Conservation (phyloP, 2,113 vertebrate genomes). For the Cichladusa arquata region DNA sequence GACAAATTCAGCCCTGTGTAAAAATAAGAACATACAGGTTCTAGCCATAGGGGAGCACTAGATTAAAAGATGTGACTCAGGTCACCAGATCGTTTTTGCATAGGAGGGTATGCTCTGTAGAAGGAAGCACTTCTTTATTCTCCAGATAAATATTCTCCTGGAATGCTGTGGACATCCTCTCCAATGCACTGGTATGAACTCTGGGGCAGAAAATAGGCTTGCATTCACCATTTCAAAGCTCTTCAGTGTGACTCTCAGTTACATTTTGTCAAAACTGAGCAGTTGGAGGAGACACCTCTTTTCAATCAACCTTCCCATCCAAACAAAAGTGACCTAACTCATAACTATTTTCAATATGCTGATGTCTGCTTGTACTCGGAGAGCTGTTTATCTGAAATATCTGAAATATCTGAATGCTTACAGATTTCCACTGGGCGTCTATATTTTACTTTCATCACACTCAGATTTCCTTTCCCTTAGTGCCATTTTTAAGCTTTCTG, state of each 20-base stretch:
- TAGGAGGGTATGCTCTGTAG: background rate
- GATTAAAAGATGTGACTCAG: background rate
- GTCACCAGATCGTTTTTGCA: background rate
- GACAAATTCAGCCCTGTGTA: background rate
- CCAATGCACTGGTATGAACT: too few relatives aligned
- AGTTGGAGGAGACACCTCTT: background rate
- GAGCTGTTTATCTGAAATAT: background rate
- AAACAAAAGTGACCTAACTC: background rate
- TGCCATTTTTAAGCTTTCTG: background rate
- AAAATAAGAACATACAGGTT: background rate
- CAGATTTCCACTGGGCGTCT: background rate
- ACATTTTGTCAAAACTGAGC: background rate
- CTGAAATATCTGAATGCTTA: background rate
- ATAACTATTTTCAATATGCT: background rate
- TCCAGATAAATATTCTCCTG: background rate
- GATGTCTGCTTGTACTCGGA: background rate
- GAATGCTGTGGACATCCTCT: background rate
- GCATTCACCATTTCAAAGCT: background rate
- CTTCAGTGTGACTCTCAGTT: background rate
- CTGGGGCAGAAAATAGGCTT: background rate
- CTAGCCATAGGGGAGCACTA: background rate
- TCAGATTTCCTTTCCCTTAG: background rate
- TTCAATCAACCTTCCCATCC: background rate
- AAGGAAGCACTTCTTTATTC: background rate
- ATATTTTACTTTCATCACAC: background rate